phyloP scores from a whole-genome alignment of 2,888 invertebrate genomes.

The Deilephila elpenor region DNA sequence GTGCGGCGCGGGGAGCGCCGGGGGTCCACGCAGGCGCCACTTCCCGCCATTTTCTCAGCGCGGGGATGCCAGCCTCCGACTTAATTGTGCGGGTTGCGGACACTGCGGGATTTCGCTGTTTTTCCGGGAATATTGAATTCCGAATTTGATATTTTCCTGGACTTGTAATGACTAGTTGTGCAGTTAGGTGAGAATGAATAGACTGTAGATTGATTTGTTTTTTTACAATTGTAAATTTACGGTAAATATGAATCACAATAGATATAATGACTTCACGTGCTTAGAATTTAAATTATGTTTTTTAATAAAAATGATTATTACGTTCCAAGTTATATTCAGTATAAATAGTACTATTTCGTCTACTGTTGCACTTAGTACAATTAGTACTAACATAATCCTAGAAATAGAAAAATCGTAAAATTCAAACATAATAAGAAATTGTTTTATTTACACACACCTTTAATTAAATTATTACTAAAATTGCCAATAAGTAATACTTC shows the following conservation, averaged over 20 bases:
- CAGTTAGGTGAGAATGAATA: not conserved
- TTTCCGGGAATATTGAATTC: not conserved
- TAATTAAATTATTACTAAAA: too few species aligned
- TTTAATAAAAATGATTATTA: too few species aligned
- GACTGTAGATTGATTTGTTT: not conserved
- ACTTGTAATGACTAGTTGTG: not conserved
- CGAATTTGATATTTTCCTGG: not conserved
- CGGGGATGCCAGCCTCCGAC: conserved; percentile 54
- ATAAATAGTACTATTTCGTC: too few species aligned
- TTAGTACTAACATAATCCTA: too few species aligned
- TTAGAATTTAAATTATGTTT: too few species aligned
- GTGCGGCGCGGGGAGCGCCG: conserved; percentile 38
- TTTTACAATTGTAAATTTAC: not conserved
- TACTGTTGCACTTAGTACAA: too few species aligned
- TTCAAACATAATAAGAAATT: too few species aligned
- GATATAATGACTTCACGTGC: too few species aligned
- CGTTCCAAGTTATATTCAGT: too few species aligned
- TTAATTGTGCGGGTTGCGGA: conserved; percentile 7
- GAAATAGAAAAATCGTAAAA: too few species aligned
- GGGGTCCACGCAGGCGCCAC: conserved; percentile 75
- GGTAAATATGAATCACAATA: not conserved
- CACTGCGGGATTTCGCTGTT: not conserved
- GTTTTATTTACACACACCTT: too few species aligned
- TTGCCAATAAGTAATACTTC: too few species aligned
- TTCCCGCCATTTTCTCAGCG: conserved; percentile 73